Evolutionary conservation across 2,888 invertebrate genomes (phyloP), one percentile per base, ranked within the genome.

Genomic region (Abrostola triplasia): DNA sequence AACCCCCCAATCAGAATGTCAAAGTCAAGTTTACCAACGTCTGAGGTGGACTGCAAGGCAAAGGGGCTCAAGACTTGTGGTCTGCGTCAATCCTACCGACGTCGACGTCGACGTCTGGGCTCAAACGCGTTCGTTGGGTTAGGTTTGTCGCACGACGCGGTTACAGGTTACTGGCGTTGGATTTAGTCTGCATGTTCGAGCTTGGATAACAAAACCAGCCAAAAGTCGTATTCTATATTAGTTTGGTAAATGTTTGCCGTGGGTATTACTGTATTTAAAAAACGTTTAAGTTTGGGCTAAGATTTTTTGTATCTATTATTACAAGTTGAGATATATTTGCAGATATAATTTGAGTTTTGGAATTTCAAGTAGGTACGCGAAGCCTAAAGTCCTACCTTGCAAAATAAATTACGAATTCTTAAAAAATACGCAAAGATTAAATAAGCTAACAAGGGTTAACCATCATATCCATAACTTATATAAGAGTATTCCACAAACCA

Each of bases 101-200:
- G 24, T 24, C 24, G 24, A 24, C 24, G 24, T 9, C 13, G 44
- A 47, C 44, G 44, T 13, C 9, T 8, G 24, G 44, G 10, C 44
- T 5, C 44, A 47, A 47, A 24, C 44, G 44, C 44, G 13, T 47
- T 47, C 44, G 13, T 47, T 47, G 44, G 13, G 24, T 47, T 47
- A 13, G 13, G 24, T 47, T 47, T 13, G 44, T 47, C 13, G 44
- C 12, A 44, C 8, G n/a, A n/a, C 6, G n/a, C 42, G 44, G 44
- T 44, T 11, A 11, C 13, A 13, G 12, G 24, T 13, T 47, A 8
- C 13, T 24, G 4, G 24, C 24, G 24, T 24, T 24, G 13, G 24
- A 47, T 47, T 24, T 24, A 47, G 13, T 47, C 24, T 24, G 4
- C 24, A 24, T 4, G 24, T 24, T 24, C 1, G 8, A 47, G 44